Evolutionary conservation across 2,888 invertebrate species (phyloP).

Genomic region (Spicauda simplicius): DNA sequence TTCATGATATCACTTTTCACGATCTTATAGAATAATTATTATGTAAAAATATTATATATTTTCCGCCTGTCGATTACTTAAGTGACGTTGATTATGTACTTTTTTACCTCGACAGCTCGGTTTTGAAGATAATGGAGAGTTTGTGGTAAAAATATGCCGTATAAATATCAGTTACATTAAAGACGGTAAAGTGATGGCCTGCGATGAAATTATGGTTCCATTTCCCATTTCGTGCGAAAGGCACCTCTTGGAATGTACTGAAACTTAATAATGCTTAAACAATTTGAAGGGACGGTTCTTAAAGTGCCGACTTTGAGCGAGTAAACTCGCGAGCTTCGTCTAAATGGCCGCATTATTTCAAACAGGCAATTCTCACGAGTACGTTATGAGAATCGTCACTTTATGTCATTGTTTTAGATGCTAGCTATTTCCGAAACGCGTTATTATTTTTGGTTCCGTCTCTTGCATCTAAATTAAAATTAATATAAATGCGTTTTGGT

Average conservation of each 20-base stretch:
- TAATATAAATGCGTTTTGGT: too few species aligned
- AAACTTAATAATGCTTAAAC: conserved; percentile 34
- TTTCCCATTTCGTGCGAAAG: conserved; percentile 1
- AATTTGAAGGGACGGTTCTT: conserved; percentile 38
- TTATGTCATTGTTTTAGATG: conserved; percentile 23
- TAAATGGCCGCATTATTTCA: conserved; percentile 49
- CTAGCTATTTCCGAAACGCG: conserved; percentile 20
- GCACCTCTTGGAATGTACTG: conserved; percentile 15
- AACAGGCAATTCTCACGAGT: conserved; percentile 43
- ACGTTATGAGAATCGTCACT: conserved; percentile 23
- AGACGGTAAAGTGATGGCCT: neutral
- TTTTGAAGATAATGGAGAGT: neutral
- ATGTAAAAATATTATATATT: too few species aligned
- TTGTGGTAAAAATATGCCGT: neutral
- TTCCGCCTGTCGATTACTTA: neutral
- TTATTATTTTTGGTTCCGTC: neutral
- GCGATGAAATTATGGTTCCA: conserved; percentile 1
- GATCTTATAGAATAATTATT: too few species aligned
- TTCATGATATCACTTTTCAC: too few species aligned
- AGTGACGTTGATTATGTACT: neutral
- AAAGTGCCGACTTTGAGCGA: conserved; percentile 39
- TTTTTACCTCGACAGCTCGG: neutral
- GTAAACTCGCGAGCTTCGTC: conserved; percentile 40
- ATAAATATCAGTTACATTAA: conserved; percentile 1
- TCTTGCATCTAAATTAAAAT: neutral